Base-by-base conservation (phyloP, 2,113 vertebrate genomes). In the Solenodon paradoxus region DNA sequence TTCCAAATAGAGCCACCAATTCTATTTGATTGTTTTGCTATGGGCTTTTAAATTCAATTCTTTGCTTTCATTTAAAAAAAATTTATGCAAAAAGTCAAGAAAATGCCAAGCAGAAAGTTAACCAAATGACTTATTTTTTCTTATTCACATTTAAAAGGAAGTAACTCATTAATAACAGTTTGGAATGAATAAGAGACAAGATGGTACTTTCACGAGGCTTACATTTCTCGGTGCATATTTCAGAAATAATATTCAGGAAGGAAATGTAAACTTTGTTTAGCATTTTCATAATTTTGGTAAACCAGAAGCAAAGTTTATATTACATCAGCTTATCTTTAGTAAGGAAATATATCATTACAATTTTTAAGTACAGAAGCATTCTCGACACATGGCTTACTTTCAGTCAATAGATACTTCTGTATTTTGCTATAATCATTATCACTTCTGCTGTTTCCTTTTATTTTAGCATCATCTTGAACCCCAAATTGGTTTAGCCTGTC, bases 61-160 rank as follows among this genome's bases (percentile, higher is more conserved):
- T 28, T 75, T 71, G 68, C n/a, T 92, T 88, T 77, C 47, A 49
- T 68, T 92, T 81, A 28, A 85, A 77, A 91, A 68, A 38, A 5
- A 12, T 42, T 40, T 89, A 32, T 24, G 90, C 81, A 55, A 66
- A 61, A 69, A 81, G 32, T 68, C 15, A 88, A 94, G 63, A 96
- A 88, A 49, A 82, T 24, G 40, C 20, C 38, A 83, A 94, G 32
- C 5, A 84, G 59, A 59, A 79, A 86, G 57, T 17, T 88, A 82
- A 57, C 28, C 59, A 83, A 57, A 40, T 88, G 57, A 63, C 45
- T 80, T 85, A 32, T 47, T 81, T 77, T 61, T 84, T 86, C 55
- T 64, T 72, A 91, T 40, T 10, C 74, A 95, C 28, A 79, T 80
- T 88, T 66, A 86, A 94, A 93, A 93, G 22, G 61, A 87, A 68